Percentiles rank a stretch among this genome's conserved stretches.
Evolutionary conservation across 1,140 invertebrate species (phyloP).

Genomic region (Elysia chlorotica): DNA sequence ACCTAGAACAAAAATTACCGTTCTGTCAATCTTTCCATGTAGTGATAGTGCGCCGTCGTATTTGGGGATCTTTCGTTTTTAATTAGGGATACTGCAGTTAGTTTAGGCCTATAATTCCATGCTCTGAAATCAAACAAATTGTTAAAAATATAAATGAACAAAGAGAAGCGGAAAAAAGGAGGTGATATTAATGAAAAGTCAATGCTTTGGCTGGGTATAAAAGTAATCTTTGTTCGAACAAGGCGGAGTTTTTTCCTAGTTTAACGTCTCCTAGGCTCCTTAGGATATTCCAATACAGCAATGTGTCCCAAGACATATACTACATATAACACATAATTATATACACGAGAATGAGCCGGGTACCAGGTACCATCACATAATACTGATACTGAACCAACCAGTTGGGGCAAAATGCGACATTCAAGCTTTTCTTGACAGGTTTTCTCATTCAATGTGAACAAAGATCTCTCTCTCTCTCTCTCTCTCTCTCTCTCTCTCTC

Average conservation of each 20-base stretch:
- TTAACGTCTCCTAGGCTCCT: background rate
- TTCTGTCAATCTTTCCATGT: no score
- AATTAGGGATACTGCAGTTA: no score
- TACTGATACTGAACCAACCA: background rate
- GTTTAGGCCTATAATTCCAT: no score
- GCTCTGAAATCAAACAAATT: no score
- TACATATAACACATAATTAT: no score
- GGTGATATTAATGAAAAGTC: no score
- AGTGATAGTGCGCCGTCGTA: no score
- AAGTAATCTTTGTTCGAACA: background rate
- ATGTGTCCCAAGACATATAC: background rate
- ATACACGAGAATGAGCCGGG: background rate
- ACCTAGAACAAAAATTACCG: no score
- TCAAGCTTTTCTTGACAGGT: background rate
- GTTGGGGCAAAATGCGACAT: no score
- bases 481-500: constrained; percentile 7
- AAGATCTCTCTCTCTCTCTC: constrained; percentile 5
- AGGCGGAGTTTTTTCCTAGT: background rate
- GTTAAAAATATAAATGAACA: background rate
- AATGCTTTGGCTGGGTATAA: background rate
- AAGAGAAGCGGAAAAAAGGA: background rate
- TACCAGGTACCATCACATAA: background rate
- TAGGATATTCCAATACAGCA: no score
- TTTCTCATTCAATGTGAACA: background rate
- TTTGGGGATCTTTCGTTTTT: no score